These are phyloP conservation scores for Odocoileus virginianus DNA, from an alignment of 2,113 vertebrate species.

Conservation along the genomic window DNA sequence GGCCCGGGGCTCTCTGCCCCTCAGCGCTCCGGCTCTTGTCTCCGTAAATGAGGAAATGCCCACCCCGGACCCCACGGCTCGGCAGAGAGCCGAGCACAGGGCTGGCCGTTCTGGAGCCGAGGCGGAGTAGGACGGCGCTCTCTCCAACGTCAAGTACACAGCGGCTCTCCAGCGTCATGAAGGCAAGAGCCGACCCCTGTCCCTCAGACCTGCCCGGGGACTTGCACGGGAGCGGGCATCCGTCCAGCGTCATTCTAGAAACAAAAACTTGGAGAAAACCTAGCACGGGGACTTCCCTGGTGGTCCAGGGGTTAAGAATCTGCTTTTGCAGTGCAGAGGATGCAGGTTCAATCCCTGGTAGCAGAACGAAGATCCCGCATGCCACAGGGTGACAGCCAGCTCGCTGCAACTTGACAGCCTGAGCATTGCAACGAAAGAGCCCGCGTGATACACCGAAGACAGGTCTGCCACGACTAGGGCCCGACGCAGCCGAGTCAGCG, in stretches of 20 bases:
- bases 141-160: conserved; percentile 10
- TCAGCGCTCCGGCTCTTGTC: conserved; percentile 66
- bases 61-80: conserved; percentile 47
- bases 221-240: background rate
- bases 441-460: fast-evolving
- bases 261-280: background rate
- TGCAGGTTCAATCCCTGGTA: background rate
- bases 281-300: fast-evolving
- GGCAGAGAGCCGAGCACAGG: conserved; percentile 52
- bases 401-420: background rate
- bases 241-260: background rate
- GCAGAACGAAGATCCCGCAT: background rate
- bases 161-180: background rate
- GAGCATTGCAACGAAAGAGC: fast-evolving
- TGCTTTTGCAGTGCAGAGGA: background rate
- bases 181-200: fast-evolving
- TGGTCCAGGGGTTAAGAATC: background rate
- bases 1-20: conserved; percentile 11
- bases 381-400: fast-evolving
- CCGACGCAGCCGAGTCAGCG: fast-evolving
- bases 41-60: conserved; percentile 77
- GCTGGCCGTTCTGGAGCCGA: background rate
- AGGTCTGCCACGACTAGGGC: background rate
- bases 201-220: background rate
- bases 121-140: conserved; percentile 44